These are phyloP conservation scores for Bradysia coprophila DNA, from an alignment of 1,140 invertebrate species.

Conservation along the genomic window DNA sequence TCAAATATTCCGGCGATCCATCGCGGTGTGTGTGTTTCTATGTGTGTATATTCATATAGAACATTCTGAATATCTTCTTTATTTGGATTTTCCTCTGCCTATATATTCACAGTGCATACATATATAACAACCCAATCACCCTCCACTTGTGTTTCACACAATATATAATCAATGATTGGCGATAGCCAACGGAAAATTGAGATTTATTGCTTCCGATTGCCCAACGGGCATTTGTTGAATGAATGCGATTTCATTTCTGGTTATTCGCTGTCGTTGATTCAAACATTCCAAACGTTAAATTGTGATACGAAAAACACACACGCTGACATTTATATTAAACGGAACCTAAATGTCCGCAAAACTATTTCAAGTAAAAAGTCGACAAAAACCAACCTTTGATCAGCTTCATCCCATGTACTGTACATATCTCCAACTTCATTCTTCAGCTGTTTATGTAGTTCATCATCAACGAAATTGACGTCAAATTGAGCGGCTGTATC, in stretches of 20 bases:
- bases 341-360: no score
- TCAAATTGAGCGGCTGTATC: constrained; percentile 7
- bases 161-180: constrained; percentile 1
- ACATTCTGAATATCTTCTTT: no score
- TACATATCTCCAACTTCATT: constrained; percentile 55
- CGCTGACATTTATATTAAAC: no score
- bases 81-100: no score
- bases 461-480: constrained; percentile 13
- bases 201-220: constrained; percentile 2
- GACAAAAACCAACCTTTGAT: constrained; percentile 58
- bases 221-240: constrained; percentile 2
- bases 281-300: no score
- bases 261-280: no score
- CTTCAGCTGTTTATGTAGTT: constrained; percentile 36
- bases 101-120: no score
- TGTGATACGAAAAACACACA: no score
- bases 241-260: background rate
- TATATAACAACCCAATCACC: background rate
- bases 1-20: background rate
- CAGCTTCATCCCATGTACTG: constrained; percentile 54
- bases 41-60: background rate
- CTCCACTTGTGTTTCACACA: background rate
- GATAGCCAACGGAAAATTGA: background rate
- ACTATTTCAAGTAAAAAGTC: no score
- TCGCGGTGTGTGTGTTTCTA: background rate